Base-by-base conservation (phyloP, 2,888 invertebrate species). In the Aporophyla lueneburgensis region DNA sequence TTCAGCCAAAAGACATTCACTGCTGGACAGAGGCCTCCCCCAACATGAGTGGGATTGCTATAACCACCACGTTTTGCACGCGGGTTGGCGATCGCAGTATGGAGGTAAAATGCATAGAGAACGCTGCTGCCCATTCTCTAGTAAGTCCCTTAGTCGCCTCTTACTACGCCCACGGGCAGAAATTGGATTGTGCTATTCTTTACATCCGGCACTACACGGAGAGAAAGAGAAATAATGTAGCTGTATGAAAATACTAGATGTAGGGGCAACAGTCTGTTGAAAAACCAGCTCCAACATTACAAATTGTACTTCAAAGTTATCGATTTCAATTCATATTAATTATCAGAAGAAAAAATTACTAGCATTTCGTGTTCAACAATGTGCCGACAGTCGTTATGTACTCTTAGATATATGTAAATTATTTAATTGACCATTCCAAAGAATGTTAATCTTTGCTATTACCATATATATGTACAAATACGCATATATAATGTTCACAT, bases 401-500 rank as follows among this genome's bases (percentile, higher is more conserved):
- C 43, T 53, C 7, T n/a, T 56, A 54, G 5, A 53, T 56, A 24
- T 72, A 80, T 80, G 78, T 73, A 75, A 85, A 86, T 86, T 51
- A 65, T 75, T 70, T 85, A 87, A 86, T 87, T 80, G 83, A 51
- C 58, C 74, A 85, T 80, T 72, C 77, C 51, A 74, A 69, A 59
- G 14, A 79, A 81, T 74, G 65, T 67, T 67, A 77, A 77, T 75
- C 14, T 63, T 46, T 19, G 19, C 40, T 58, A 81, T 84, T 80
- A 78, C 51, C 78, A 71, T 78, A 72, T 61, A 69, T 76, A 71
- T 83, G 71, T 81, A 74, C 46, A 58, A 56, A 69, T 56, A 71
- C 65, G 61, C 70, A 73, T 84, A 56, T 21, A 24, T 81, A 49
- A 85, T 70, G 63, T 63, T 16, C 71, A 58, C 61, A n/a, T 76